A percentile compares a stretch with the other conserved stretches of the same genome.
Conservation (phyloP, 1,140 invertebrate genomes). For the Drosophila prosaltans region DNA sequence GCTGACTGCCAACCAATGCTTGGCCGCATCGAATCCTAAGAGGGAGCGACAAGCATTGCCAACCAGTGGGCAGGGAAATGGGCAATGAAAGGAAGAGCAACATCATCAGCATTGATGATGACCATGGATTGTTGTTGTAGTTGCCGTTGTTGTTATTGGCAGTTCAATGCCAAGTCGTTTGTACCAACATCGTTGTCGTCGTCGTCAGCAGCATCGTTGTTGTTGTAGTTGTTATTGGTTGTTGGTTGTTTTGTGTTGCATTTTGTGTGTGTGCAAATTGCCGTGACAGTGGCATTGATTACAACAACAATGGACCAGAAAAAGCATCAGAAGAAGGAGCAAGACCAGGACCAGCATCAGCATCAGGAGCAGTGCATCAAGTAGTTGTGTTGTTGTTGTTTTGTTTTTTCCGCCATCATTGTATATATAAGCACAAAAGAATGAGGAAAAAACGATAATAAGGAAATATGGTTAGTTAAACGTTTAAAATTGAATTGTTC, state of each 20-base stretch:
- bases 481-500: conserved; percentile 72
- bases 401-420: conserved; percentile 30
- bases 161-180: conserved; percentile 77
- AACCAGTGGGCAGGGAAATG: not conserved
- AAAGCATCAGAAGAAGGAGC: conserved; percentile 33
- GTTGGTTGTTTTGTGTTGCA: conserved; percentile 71
- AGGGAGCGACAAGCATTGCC: not conserved
- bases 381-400: conserved; percentile 23
- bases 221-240: conserved; percentile 39
- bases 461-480: conserved; percentile 82
- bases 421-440: conserved; percentile 33
- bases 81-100: conserved; percentile 3
- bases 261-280: conserved; percentile 79
- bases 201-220: conserved; percentile 30
- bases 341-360: conserved; percentile 15
- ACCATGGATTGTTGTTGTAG: conserved; percentile 32
- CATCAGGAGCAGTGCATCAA: conserved; percentile 32
- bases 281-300: conserved; percentile 80
- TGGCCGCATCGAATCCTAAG: conserved; percentile 84
- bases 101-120: conserved; percentile 70
- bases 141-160: conserved; percentile 68
- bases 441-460: conserved; percentile 56
- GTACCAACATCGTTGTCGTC: conserved; percentile 47
- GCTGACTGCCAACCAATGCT: conserved; percentile 87
- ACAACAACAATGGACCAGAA: conserved; percentile 51